These are phyloP conservation scores for Lasiommata megera DNA, from an alignment of 2,888 invertebrate species.

Conservation along the genomic window DNA sequence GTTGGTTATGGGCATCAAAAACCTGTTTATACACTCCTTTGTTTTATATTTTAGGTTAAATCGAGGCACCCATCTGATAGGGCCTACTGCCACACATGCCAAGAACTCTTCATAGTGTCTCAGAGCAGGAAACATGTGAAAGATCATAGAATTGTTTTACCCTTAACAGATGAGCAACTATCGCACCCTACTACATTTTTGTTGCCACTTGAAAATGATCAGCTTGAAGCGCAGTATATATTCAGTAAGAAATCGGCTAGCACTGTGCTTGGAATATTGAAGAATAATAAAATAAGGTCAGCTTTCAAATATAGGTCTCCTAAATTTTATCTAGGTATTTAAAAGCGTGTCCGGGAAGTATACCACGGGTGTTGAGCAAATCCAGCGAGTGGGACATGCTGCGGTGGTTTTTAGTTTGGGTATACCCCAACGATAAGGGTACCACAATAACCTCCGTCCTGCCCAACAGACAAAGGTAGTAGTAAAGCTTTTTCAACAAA, in stretches of 20 bases:
- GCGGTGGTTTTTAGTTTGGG: too few species aligned
- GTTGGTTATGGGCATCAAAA: too few species aligned
- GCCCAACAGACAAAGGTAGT: too few species aligned
- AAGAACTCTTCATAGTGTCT: slow-evolving; percentile 70
- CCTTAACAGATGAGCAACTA: slow-evolving; percentile 81
- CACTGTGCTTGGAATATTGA: slow-evolving; percentile 84
- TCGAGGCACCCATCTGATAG: slow-evolving; percentile 65
- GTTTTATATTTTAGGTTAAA: slow-evolving; percentile 57
- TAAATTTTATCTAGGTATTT: too few species aligned
- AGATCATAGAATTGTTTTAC: slow-evolving; percentile 77
- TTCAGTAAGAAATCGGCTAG: slow-evolving; percentile 86
- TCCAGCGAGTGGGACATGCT: too few species aligned
- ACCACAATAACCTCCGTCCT: too few species aligned
- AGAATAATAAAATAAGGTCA: slow-evolving; percentile 82
- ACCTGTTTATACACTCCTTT: too few species aligned
- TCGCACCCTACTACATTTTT: slow-evolving; percentile 85
- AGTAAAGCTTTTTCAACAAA: too few species aligned
- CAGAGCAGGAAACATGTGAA: slow-evolving; percentile 72
- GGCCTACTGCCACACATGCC: slow-evolving; percentile 85
- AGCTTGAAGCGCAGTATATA: slow-evolving; percentile 93
- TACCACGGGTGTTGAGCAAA: too few species aligned
- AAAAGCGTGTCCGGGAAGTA: too few species aligned
- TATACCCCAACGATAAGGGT: too few species aligned
- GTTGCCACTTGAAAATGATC: slow-evolving; percentile 85
- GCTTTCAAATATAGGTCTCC: slow-evolving; percentile 1